Evolutionary conservation across 2,888 invertebrate species (phyloP), one percentile per base, ranked within the genome.

Genomic region (Bembecia ichneumoniformis): DNA sequence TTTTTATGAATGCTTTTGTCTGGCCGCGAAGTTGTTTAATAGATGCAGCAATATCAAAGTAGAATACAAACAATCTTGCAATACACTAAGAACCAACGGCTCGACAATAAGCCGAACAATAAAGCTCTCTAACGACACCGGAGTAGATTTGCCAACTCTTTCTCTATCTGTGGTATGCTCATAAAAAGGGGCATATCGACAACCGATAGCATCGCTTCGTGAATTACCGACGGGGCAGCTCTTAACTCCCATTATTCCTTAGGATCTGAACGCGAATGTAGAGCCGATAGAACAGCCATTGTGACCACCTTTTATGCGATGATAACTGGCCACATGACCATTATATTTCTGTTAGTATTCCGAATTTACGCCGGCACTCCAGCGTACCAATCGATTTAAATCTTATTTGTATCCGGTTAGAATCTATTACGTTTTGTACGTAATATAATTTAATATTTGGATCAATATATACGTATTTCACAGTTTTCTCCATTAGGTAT

Each of bases 151-250:
- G 67, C 64, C 58, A 68, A 73, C 71, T 75, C 63, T 76, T 77
- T 76, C 72, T 72, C 63, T 74, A 74, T 77, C 72, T 71, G 62
- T 47, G 59, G 65, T 71, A 63, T 66, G 76, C 71, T 80, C 78
- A 77, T 82, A 84, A 84, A 82, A 82, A 82, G 66, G 68, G 68
- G 71, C 68, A 74, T 77, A 80, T 82, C 77, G 80, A 74, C 77
- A 73, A 71, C 62, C 70, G 80, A 83, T 83, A 83, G 62, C 72
- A 82, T 82, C 82, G 73, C 75, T 74, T 72, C 74, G 83, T 81
- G 79, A 83, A 72, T 79, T 81, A 83, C 77, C 66, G 75, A 60
- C 66, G 62, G 59, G 55, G 58, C 64, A 34, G 40, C 49, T 60
- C 51, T 52, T 56, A 50, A 49, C 62, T 60, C 56, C 71, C 70